Conservation (phyloP, 2,888 invertebrate species). For the Leptarthrus brevirostris region DNA sequence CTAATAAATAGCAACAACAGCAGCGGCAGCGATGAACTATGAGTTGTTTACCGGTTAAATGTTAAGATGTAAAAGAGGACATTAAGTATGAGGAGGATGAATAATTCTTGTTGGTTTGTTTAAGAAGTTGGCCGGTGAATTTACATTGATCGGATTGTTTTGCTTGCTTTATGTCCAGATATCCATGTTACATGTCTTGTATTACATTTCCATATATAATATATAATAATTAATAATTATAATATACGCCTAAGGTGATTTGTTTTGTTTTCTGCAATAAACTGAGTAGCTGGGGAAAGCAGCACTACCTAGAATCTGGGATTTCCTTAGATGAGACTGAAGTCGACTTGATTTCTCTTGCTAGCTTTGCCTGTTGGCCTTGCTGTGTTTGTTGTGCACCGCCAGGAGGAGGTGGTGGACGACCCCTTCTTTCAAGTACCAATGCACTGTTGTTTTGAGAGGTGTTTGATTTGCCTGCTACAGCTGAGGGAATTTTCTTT, state of each 20-base stretch:
- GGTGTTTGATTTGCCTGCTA: slow-evolving; percentile 53
- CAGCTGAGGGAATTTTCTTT: slow-evolving; percentile 57
- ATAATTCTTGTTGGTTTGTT: background rate
- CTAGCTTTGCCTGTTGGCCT: slow-evolving; percentile 64
- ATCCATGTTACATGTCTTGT: slow-evolving; percentile 40
- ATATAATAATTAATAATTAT: slow-evolving; percentile 48
- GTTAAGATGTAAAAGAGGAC: slow-evolving; percentile 17
- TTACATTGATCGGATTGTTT: slow-evolving; percentile 34
- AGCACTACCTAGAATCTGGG: slow-evolving; percentile 68
- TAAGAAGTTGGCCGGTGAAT: slow-evolving; percentile 25
- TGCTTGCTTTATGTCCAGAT: slow-evolving; percentile 36
- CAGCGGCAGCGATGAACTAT: slow-evolving; percentile 21
- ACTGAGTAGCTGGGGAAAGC: slow-evolving; percentile 54
- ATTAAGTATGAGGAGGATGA: slow-evolving; percentile 5
- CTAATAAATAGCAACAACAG: slow-evolving; percentile 40
- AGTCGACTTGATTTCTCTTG: slow-evolving; percentile 58
- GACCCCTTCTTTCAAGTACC: slow-evolving; percentile 63
- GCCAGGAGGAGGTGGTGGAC: slow-evolving; percentile 60
- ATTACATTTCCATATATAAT: slow-evolving; percentile 44
- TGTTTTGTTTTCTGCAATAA: slow-evolving; percentile 47
- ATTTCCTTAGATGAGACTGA: slow-evolving; percentile 65
- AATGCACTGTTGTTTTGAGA: slow-evolving; percentile 59
- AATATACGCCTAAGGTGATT: slow-evolving; percentile 48
- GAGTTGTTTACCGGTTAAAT: background rate
- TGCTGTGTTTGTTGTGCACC: slow-evolving; percentile 52